Base-by-base conservation (phyloP, 2,797 vertebrate genomes). In the Oreortyx pictus region DNA sequence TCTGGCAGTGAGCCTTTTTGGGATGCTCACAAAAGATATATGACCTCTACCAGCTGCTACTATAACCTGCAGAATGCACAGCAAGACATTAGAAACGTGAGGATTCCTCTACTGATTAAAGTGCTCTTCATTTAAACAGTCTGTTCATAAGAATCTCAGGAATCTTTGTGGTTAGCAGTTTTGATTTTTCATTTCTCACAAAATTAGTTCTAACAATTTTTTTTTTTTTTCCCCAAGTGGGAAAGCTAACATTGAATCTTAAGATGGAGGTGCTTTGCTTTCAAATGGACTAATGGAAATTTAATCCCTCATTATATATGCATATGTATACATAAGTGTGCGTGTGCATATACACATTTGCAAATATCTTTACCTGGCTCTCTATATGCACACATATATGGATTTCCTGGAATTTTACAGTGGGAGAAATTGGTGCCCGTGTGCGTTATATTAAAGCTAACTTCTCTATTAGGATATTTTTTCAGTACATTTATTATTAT, bases 1-100 rank as follows among this genome's bases (percentile, higher is more conserved):
- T 97, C 98, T 98, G 98, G 98, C 98, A 98, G 97, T 97, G 97
- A 98, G 98, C 98, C 98, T 98, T 98, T 98, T 98, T 98, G 98
- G 97, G 98, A 97, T 97, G 97, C 97, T 98, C 97, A 98, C 98
- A 98, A 98, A 98, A 98, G 98, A 98, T 98, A 98, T 97, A 98
- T 98, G 98, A 98, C 98, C 98, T 98, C 97, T 98, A 97, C 98
- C 98, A 98, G 98, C 98, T 98, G 98, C 98, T 98, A 94, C 97
- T 98, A 96, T 98, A 98, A 98, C 98, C 98, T 97, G 97, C 97
- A 97, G 97, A 98, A 98, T 96, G 97, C 97, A 97, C 97, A 98
- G 97, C 97, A 97, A 98, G 98, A 98, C 98, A 97, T 97, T 97
- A 96, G 98, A 96, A 98, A 97, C 52, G 97, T 97, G 98, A 98